phyloP scores from a whole-genome alignment of 2,797 vertebrate genomes.

The Phataginus tetradactyla region DNA sequence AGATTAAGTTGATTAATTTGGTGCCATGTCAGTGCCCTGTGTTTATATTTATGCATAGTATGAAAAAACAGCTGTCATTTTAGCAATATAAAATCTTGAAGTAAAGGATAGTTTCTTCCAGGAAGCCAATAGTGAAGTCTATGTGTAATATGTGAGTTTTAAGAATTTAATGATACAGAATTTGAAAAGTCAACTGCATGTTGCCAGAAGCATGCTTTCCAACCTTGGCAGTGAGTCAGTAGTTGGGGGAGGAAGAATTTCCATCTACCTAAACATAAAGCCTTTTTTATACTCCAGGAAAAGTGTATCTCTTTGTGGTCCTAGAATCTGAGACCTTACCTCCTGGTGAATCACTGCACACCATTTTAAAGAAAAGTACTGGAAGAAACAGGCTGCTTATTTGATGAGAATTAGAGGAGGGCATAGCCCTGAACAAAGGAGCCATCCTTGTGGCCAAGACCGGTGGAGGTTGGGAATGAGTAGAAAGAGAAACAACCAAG shows the following conservation, averaged over 20 bases:
- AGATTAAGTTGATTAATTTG: neutral
- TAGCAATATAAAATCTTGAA: neutral
- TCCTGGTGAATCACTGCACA: neutral
- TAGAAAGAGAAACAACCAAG: neutral
- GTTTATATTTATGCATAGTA: neutral
- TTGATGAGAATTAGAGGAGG: neutral
- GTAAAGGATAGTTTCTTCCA: neutral
- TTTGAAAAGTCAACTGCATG: neutral
- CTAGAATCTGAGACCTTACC: neutral
- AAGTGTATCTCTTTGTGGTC: neutral
- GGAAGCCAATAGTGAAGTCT: neutral
- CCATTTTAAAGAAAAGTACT: neutral
- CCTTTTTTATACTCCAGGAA: neutral
- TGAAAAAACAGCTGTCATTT: neutral
- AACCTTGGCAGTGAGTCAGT: neutral
- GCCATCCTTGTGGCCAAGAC: neutral
- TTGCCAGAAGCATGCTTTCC: neutral
- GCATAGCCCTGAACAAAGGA: neutral
- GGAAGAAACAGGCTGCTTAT: neutral
- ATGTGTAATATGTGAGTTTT: neutral
- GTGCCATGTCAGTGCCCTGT: neutral
- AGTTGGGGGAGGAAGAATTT: rapidly evolving
- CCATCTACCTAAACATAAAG: neutral
- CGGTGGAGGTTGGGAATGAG: rapidly evolving
- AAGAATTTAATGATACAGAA: neutral